A percentile compares a stretch with the other conserved stretches of the same genome.
Evolutionary conservation across 1,140 invertebrate species (phyloP).

Genomic region (Polypedilum vanderplanki): DNA sequence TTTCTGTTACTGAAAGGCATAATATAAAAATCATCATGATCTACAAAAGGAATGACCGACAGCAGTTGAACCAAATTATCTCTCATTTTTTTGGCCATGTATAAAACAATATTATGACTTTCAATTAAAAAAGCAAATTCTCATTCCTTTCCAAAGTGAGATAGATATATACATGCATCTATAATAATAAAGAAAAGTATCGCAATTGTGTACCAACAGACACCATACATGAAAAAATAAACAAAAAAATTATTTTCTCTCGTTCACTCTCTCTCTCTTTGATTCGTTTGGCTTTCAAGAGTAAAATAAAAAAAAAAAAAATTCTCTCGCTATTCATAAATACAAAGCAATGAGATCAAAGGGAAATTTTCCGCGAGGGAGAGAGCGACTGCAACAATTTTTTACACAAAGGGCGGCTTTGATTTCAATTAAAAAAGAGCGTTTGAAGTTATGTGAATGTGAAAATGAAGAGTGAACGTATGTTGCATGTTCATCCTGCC

Average conservation of each 20-base stretch:
- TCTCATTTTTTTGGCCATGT: background rate
- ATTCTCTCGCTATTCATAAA: background rate
- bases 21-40: no score
- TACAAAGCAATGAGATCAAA: background rate
- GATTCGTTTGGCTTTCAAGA: no score
- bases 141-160: background rate
- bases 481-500: background rate
- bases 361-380: slow-evolving; percentile 5
- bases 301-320: background rate
- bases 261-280: background rate
- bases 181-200: background rate
- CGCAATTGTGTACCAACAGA: background rate
- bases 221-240: background rate
- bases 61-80: no score
- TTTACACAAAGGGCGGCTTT: slow-evolving; percentile 16
- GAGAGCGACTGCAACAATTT: background rate
- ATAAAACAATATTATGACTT: slow-evolving; percentile 1
- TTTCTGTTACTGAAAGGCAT: no score
- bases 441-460: slow-evolving; percentile 5
- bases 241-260: background rate
- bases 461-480: slow-evolving; percentile 1
- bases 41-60: no score
- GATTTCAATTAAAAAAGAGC: background rate
- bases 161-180: background rate
- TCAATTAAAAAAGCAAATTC: background rate